These are phyloP conservation scores for Epinotia bilunana DNA, from an alignment of 2,888 invertebrate species.

Conservation along the genomic window DNA sequence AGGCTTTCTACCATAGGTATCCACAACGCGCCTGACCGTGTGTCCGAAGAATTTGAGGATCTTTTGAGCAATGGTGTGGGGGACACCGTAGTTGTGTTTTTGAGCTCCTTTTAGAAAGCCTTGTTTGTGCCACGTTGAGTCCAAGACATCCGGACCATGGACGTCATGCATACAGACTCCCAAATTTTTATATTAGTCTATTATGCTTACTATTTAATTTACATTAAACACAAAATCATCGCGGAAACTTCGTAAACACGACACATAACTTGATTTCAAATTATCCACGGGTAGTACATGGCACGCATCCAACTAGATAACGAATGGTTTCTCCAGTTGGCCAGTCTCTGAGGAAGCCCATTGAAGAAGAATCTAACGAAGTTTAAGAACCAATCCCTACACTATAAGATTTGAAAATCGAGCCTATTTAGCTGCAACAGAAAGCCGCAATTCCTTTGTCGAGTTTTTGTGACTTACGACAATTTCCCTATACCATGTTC, in stretches of 20 bases:
- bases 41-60: too few species aligned
- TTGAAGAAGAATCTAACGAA: slow-evolving; percentile 5
- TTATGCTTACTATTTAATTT: neutral
- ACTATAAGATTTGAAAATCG: neutral
- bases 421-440: neutral
- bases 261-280: slow-evolving; percentile 12
- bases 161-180: neutral
- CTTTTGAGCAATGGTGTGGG: too few species aligned
- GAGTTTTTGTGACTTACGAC: neutral
- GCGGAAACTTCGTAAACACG: slow-evolving; percentile 24
- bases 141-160: too few species aligned
- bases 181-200: neutral
- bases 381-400: neutral
- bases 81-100: too few species aligned
- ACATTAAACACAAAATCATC: neutral
- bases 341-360: slow-evolving; percentile 26
- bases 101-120: too few species aligned
- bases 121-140: too few species aligned
- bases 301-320: slow-evolving; percentile 33
- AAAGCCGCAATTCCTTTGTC: neutral
- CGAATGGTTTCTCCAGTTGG: slow-evolving; percentile 40
- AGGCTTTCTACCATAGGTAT: too few species aligned
- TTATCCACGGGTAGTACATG: slow-evolving; percentile 35
- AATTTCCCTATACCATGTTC: neutral
- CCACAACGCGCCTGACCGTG: too few species aligned